These are phyloP conservation scores for Acrobasis consociella DNA, from an alignment of 2,888 invertebrate genomes.

Conservation along the genomic window DNA sequence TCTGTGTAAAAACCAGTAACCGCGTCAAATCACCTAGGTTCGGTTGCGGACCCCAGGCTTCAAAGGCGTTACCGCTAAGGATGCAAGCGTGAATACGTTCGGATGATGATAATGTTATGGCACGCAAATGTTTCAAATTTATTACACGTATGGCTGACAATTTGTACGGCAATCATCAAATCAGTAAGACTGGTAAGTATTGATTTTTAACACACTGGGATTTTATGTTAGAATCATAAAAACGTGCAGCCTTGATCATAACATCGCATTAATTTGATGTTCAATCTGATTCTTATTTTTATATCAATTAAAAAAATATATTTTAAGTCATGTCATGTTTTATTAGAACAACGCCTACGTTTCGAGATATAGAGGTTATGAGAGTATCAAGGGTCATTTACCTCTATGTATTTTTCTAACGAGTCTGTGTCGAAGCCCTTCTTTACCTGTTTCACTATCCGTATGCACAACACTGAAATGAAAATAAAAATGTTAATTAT, in stretches of 20 bases:
- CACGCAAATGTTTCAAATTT: background rate
- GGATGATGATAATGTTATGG: no score
- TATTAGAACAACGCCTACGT: constrained; percentile 25
- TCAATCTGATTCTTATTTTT: no score
- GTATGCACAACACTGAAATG: constrained; percentile 54
- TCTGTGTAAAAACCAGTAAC: no score
- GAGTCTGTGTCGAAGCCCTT: constrained; percentile 71
- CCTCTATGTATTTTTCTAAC: constrained; percentile 78
- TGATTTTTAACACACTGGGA: background rate
- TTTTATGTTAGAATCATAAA: background rate
- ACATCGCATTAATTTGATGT: no score
- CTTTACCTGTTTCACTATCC: constrained; percentile 66
- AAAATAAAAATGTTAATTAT: constrained; percentile 12
- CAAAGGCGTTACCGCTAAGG: no score
- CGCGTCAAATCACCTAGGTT: no score
- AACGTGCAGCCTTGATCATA: background rate
- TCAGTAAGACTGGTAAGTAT: background rate
- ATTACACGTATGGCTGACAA: background rate
- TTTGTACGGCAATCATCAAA: background rate
- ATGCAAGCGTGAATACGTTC: no score
- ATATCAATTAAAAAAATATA: no score
- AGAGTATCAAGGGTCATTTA: constrained; percentile 35
- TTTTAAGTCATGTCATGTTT: background rate
- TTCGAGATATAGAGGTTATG: constrained; percentile 25
- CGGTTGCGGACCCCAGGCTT: no score